phyloP scores from a whole-genome alignment of 2,113 vertebrate species.

The Tenrec ecaudatus region DNA sequence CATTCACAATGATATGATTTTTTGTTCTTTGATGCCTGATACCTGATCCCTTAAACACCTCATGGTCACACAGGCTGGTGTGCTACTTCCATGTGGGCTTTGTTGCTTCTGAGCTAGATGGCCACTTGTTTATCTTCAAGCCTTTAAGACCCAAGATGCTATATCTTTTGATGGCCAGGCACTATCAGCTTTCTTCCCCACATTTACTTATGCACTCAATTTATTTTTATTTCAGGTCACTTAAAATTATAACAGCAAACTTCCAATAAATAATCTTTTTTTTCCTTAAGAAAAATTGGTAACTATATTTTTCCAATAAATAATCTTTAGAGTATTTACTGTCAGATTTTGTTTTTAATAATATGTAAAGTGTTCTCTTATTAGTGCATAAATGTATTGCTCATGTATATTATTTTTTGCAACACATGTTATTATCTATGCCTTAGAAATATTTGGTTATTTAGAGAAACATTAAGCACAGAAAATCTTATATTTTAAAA shows the following conservation, averaged over 20 bases:
- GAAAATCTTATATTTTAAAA: conserved; percentile 16
- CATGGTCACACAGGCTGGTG: too few species aligned
- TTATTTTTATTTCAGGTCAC: background rate
- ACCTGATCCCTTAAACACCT: too few species aligned
- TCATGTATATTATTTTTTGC: conserved; percentile 31
- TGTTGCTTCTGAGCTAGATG: too few species aligned
- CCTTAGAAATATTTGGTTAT: conserved; percentile 50
- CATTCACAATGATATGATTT: too few species aligned
- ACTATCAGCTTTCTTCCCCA: too few species aligned
- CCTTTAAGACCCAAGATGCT: too few species aligned
- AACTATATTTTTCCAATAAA: background rate
- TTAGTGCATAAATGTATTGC: background rate
- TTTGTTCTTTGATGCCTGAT: too few species aligned
- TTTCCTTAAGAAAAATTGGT: too few species aligned
- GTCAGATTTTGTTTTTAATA: background rate
- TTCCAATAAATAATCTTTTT: background rate
- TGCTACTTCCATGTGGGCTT: too few species aligned
- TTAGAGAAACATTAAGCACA: conserved; percentile 18
- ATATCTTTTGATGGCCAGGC: too few species aligned
- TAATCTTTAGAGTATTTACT: background rate
- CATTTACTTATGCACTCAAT: too few species aligned
- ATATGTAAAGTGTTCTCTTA: background rate
- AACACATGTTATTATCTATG: conserved; percentile 30
- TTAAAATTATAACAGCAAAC: background rate
- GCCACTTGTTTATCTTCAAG: too few species aligned